These are phyloP conservation scores for Himalopsyche japonica DNA, from an alignment of 2,888 invertebrate genomes.

Conservation along the genomic window DNA sequence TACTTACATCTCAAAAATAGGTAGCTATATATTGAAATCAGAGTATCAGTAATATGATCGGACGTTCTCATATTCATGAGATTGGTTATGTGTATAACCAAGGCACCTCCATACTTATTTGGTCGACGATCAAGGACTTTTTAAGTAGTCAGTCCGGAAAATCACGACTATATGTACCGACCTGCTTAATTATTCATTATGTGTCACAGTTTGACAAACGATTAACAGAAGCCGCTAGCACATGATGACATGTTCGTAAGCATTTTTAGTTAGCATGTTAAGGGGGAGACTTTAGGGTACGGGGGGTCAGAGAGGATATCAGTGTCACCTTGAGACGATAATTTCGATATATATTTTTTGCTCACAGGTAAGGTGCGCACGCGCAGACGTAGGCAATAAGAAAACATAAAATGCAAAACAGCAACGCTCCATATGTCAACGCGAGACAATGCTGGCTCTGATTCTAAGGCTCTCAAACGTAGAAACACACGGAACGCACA, in stretches of 20 bases:
- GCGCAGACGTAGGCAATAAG: not conserved
- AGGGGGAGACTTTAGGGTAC: not conserved
- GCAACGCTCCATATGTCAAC: not conserved
- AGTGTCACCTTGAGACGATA: constrained; percentile 32
- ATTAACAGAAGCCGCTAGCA: not conserved
- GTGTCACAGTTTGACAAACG: not conserved
- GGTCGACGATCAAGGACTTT: too few species aligned
- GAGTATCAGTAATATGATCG: too few species aligned
- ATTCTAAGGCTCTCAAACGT: not conserved
- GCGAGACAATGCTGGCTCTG: not conserved
- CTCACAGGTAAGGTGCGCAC: not conserved
- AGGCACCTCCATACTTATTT: too few species aligned
- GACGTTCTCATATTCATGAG: too few species aligned
- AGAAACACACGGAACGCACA: not conserved
- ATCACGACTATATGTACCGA: too few species aligned
- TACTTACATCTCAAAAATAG: too few species aligned
- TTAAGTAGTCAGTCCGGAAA: too few species aligned
- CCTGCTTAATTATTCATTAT: too few species aligned
- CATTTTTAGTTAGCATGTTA: not conserved
- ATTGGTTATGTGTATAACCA: too few species aligned
- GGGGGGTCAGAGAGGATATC: constrained; percentile 1
- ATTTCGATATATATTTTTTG: constrained; percentile 20
- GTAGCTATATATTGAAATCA: too few species aligned
- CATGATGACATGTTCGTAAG: not conserved
- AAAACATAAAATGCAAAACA: not conserved